Conservation (phyloP, 2,888 invertebrate genomes). For the Drosophila crucigera region DNA sequence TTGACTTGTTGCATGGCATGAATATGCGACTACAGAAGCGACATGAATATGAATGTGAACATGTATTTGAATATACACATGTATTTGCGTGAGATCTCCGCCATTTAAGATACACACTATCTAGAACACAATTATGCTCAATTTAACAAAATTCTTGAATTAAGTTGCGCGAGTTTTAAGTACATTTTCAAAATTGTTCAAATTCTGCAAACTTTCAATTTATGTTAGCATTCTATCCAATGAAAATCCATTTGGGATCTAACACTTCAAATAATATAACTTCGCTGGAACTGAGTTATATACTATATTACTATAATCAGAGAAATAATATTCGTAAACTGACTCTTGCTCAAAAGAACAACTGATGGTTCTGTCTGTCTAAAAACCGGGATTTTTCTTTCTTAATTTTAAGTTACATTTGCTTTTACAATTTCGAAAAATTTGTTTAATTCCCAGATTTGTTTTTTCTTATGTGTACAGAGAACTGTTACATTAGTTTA, state of each 20-base stretch:
- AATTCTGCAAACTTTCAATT: neutral
- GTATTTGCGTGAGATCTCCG: neutral
- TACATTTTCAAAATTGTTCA: neutral
- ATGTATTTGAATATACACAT: constrained; percentile 18
- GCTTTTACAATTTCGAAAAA: too few relatives aligned
- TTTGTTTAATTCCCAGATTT: neutral
- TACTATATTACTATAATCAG: too few relatives aligned
- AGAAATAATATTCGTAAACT: too few relatives aligned
- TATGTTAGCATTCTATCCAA: neutral
- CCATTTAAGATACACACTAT: constrained; percentile 11
- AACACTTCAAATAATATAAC: neutral
- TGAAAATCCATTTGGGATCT: neutral
- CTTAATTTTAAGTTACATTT: neutral
- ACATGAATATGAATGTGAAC: constrained; percentile 23
- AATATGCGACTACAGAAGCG: constrained; percentile 20
- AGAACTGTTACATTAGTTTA: too few relatives aligned
- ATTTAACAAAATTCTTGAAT: constrained; percentile 3
- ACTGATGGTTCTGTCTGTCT: neutral
- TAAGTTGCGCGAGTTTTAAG: neutral
- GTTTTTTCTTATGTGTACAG: neutral
- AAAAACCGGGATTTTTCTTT: neutral
- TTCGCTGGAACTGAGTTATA: too few relatives aligned
- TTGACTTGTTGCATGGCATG: constrained; percentile 50
- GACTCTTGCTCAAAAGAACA: too few relatives aligned
- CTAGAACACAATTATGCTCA: constrained; percentile 5